Conservation (phyloP, 2,888 invertebrate genomes). For the Polylopha cassiicola region DNA sequence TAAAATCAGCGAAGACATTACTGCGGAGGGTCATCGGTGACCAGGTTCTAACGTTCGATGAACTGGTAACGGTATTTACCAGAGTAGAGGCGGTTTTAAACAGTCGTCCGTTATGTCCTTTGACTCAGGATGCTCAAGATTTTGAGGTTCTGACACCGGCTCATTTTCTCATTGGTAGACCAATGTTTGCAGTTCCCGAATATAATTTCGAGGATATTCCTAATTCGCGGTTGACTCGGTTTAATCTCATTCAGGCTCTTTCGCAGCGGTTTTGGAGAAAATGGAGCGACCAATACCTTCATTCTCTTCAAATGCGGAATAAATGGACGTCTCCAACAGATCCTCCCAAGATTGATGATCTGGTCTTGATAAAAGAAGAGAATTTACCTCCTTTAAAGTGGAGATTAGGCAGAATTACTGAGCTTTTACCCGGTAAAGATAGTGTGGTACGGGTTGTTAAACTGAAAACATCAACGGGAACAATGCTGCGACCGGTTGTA, state of each 20-base stretch:
- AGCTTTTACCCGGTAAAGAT: not conserved
- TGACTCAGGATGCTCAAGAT: conserved; percentile 1
- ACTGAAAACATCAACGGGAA: not conserved
- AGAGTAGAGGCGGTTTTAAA: conserved; percentile 1
- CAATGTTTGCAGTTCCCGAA: conserved; percentile 22
- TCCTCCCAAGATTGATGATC: not conserved
- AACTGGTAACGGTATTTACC: conserved; percentile 3
- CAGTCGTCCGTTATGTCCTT: conserved; percentile 5
- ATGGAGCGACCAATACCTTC: conserved; percentile 21
- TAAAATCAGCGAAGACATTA: conserved; percentile 7
- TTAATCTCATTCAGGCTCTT: conserved; percentile 17
- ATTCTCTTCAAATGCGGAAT: not conserved
- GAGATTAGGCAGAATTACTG: not conserved
- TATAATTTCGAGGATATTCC: conserved; percentile 14
- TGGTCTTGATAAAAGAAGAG: not conserved
- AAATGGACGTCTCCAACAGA: not conserved
- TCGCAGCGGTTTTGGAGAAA: conserved; percentile 23
- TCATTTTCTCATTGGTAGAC: conserved; percentile 25
- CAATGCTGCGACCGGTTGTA: not conserved
- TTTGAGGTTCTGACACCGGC: conserved; percentile 21
- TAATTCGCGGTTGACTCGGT: conserved; percentile 20
- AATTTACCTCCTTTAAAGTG: not conserved
- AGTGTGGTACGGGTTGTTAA: not conserved
- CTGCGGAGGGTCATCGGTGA: conserved; percentile 5
- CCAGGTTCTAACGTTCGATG: conserved; percentile 9